phyloP scores from a whole-genome alignment of 92 coral and sea anemone species.

The Siderastrea radians region DNA sequence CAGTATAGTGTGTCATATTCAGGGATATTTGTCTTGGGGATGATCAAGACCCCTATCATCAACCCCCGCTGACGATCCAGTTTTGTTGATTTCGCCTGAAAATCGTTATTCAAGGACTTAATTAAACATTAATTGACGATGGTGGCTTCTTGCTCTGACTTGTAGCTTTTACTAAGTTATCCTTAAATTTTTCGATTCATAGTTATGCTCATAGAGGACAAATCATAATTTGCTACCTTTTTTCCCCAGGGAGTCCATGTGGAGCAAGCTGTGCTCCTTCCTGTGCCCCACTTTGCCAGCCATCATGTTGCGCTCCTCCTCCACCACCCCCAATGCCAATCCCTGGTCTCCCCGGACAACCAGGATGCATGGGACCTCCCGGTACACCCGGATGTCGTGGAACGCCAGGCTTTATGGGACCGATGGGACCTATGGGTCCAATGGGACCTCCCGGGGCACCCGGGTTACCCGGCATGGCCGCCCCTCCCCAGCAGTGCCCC shows the following conservation, averaged over 20 bases:
- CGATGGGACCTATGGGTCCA: constrained; percentile 84
- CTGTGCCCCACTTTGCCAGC: constrained; percentile 83
- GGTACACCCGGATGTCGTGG: constrained; percentile 86
- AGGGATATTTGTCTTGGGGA: too few species aligned
- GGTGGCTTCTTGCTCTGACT: too few species aligned
- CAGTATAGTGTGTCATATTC: too few species aligned
- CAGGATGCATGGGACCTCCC: constrained; percentile 90
- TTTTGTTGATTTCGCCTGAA: too few species aligned
- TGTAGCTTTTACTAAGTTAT: too few species aligned
- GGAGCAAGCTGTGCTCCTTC: constrained; percentile 81
- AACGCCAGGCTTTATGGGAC: constrained; percentile 77
- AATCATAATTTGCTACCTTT: background rate
- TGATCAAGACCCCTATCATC: too few species aligned
- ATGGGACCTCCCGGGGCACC: constrained; percentile 75
- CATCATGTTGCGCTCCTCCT: constrained; percentile 77
- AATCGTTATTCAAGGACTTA: too few species aligned
- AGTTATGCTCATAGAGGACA: background rate
- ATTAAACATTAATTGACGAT: too few species aligned
- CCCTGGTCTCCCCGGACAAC: constrained; percentile 78
- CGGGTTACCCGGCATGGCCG: background rate
- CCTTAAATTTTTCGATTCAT: background rate
- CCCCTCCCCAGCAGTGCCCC: constrained; percentile 63
- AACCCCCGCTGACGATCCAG: too few species aligned
- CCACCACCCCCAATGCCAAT: constrained; percentile 75
- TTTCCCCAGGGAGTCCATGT: constrained; percentile 81